Conservation (phyloP, 2,888 invertebrate genomes). For the Sialis lutaria region DNA sequence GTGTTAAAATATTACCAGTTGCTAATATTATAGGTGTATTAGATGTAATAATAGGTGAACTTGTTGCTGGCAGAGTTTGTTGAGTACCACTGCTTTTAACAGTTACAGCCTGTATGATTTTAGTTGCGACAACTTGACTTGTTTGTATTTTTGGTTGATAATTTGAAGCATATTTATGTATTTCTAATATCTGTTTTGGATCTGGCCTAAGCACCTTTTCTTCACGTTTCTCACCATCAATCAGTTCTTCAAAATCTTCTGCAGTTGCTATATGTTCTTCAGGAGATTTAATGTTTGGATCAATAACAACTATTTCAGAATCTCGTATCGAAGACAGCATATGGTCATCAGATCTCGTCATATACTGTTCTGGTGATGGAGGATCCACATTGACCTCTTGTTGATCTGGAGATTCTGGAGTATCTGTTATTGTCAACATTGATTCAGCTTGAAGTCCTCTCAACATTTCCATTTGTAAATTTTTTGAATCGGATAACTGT, state of each 20-base stretch:
- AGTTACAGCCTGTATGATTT: not conserved
- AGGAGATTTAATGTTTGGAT: slow-evolving; percentile 38
- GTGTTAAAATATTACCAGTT: not conserved
- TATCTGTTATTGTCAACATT: slow-evolving; percentile 26
- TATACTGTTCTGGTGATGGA: slow-evolving; percentile 24
- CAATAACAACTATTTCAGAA: slow-evolving; percentile 43
- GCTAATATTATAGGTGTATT: not conserved
- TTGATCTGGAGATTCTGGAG: slow-evolving; percentile 33
- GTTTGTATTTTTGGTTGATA: not conserved
- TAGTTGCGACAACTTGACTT: not conserved
- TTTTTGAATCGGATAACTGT: slow-evolving; percentile 3
- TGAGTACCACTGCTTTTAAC: not conserved
- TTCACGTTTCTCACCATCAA: slow-evolving; percentile 40
- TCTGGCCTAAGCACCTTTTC: slow-evolving; percentile 25
- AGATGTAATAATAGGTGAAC: not conserved
- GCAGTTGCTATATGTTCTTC: slow-evolving; percentile 45
- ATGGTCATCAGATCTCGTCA: slow-evolving; percentile 26
- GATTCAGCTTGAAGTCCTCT: slow-evolving; percentile 24
- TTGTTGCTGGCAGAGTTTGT: not conserved
- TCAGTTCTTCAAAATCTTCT: slow-evolving; percentile 47
- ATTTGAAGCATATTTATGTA: slow-evolving; percentile 20
- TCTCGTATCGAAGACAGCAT: slow-evolving; percentile 28
- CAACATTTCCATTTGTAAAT: slow-evolving; percentile 16
- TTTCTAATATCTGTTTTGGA: slow-evolving; percentile 21
- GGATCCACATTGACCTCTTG: slow-evolving; percentile 28